Evolutionary conservation across 2,797 vertebrate species (phyloP).

Genomic region (Gallirallus australis): DNA sequence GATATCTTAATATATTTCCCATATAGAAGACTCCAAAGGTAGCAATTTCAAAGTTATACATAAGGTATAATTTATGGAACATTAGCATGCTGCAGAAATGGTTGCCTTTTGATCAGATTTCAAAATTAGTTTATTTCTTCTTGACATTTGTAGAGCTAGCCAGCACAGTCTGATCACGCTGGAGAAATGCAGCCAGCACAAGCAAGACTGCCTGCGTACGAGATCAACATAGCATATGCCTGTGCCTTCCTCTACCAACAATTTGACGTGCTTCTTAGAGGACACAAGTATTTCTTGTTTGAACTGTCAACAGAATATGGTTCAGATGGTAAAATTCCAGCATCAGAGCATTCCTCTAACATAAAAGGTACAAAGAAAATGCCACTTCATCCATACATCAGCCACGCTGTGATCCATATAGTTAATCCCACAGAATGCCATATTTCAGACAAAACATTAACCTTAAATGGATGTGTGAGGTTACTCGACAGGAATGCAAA

Average conservation of each 20-base stretch:
- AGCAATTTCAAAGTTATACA: neutral
- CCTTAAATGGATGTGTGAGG: neutral
- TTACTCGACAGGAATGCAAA: slow-evolving; percentile 41
- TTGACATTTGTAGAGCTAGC: neutral
- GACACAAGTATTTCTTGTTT: neutral
- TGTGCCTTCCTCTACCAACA: neutral
- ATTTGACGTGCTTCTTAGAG: neutral
- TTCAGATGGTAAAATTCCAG: neutral
- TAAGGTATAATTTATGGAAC: neutral
- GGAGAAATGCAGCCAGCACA: neutral
- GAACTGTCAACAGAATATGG: neutral
- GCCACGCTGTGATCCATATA: neutral
- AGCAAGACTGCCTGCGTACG: neutral
- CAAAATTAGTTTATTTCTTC: neutral
- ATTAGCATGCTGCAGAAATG: neutral
- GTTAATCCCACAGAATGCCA: neutral
- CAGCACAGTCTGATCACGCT: neutral
- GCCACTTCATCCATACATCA: neutral
- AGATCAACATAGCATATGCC: neutral
- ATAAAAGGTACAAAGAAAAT: neutral
- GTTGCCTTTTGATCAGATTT: neutral
- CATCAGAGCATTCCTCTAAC: neutral
- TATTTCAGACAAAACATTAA: neutral
- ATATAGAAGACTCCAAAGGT: neutral
- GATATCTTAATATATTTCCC: neutral